Evolutionary conservation across 2,888 invertebrate species (phyloP).

Genomic region (Melieria omissa): DNA sequence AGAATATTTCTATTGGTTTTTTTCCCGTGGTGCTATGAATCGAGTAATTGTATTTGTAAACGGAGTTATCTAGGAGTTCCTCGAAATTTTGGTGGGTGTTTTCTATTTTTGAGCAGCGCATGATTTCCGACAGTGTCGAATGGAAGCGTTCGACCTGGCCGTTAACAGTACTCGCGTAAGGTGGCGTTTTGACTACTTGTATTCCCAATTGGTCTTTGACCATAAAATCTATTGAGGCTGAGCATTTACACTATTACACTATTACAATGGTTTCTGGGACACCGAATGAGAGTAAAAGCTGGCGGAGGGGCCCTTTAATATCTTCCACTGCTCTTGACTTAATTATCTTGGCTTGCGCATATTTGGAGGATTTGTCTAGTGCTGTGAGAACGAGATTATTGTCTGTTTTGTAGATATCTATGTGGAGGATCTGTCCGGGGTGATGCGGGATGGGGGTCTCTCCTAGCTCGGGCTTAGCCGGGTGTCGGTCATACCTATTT

Average conservation of each 20-base stretch:
- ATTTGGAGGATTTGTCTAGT: slow-evolving; percentile 13
- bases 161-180: slow-evolving; percentile 36
- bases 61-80: too few relatives aligned
- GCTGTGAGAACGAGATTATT: background rate
- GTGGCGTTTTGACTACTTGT: slow-evolving; percentile 38
- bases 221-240: slow-evolving; percentile 35
- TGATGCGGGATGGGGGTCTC: slow-evolving; percentile 12
- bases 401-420: slow-evolving; percentile 9
- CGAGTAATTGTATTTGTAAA: too few relatives aligned
- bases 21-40: too few relatives aligned
- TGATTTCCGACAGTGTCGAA: slow-evolving; percentile 43
- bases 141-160: slow-evolving; percentile 42
- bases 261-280: slow-evolving; percentile 36
- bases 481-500: slow-evolving; percentile 15
- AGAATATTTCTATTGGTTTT: too few relatives aligned
- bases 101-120: slow-evolving; percentile 33
- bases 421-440: slow-evolving; percentile 18
- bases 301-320: slow-evolving; percentile 33
- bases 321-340: slow-evolving; percentile 19
- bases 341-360: slow-evolving; percentile 21
- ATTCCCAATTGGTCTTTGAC: slow-evolving; percentile 34
- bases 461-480: background rate
- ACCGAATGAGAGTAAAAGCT: slow-evolving; percentile 39
- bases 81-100: background rate
- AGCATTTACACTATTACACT: too few relatives aligned